Conservation (phyloP, 2,888 invertebrate species). For the Abscondita cerata region DNA sequence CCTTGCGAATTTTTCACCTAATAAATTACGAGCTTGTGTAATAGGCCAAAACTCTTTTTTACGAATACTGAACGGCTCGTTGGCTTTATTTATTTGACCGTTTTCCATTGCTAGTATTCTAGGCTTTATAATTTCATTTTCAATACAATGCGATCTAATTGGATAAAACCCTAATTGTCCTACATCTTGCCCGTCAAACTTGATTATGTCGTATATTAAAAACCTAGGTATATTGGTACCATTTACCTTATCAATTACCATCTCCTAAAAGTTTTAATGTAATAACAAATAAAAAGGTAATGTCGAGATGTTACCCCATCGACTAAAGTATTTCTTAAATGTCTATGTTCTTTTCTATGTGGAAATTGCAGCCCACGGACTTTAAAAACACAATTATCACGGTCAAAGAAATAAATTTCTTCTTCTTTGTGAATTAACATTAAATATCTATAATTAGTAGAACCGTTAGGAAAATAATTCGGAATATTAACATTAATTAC, state of each 20-base stretch:
- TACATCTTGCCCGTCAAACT: conserved; percentile 80
- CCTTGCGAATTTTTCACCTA: conserved; percentile 86
- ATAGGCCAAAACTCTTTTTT: conserved; percentile 93
- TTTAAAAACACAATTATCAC: conserved; percentile 92
- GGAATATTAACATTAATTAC: conserved; percentile 57
- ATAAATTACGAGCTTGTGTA: conserved; percentile 69
- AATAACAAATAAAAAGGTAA: neutral
- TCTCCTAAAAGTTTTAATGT: conserved; percentile 75
- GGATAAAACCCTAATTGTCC: conserved; percentile 79
- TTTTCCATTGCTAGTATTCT: conserved; percentile 78
- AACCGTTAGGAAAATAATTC: conserved; percentile 13
- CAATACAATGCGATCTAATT: conserved; percentile 78
- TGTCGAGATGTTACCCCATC: conserved; percentile 77
- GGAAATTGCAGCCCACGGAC: conserved; percentile 83
- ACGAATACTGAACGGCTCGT: conserved; percentile 91
- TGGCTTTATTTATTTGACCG: conserved; percentile 74
- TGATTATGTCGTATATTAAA: conserved; percentile 93
- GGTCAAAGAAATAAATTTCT: conserved; percentile 92
- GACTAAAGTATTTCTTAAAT: conserved; percentile 81
- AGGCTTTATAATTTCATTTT: conserved; percentile 72
- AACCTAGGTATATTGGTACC: conserved; percentile 83
- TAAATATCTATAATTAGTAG: conserved; percentile 76
- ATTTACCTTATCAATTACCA: conserved; percentile 90
- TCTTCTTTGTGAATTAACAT: conserved; percentile 89
- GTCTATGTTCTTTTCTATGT: conserved; percentile 73